phyloP scores from a whole-genome alignment of 2,888 invertebrate genomes.

The Phasia obesa region DNA sequence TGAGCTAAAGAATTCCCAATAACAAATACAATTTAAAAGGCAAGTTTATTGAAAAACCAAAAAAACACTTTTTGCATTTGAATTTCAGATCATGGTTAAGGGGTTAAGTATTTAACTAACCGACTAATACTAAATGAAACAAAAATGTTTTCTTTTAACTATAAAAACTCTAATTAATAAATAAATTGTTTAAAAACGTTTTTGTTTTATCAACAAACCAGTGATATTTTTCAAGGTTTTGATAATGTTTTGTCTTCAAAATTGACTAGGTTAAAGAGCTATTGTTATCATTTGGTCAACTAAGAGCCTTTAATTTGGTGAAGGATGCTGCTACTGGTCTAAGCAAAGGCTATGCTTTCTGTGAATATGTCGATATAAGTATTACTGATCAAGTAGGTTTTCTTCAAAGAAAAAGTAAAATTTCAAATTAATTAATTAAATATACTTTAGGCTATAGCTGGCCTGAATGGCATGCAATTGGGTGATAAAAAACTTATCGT shows the following conservation, averaged over 20 bases:
- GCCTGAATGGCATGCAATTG: conserved; percentile 98
- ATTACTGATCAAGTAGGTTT: conserved; percentile 96
- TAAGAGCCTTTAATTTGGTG: conserved; percentile 98
- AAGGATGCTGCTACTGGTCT: conserved; percentile 98
- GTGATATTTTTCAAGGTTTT: neutral
- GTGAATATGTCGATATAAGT: conserved; percentile 97
- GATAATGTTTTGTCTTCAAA: conserved; percentile 7
- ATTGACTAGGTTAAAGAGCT: conserved; percentile 94
- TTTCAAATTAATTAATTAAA: conserved; percentile 12
- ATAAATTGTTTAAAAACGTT: conserved; percentile 24
- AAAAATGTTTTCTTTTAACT: conserved; percentile 46
- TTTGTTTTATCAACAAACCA: conserved; percentile 39
- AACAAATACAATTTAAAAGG: conserved; percentile 40
- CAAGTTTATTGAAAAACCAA: conserved; percentile 46
- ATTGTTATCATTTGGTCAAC: conserved; percentile 97
- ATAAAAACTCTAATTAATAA: neutral
- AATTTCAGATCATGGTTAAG: conserved; percentile 28
- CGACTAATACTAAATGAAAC: conserved; percentile 34
- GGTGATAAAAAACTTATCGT: conserved; percentile 99
- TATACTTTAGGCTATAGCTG: conserved; percentile 95
- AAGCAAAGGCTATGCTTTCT: conserved; percentile 99
- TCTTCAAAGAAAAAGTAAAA: neutral
- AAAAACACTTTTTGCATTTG: conserved; percentile 23
- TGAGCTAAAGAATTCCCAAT: conserved; percentile 28
- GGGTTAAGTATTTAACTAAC: conserved; percentile 44